A percentile compares a stretch with the other conserved stretches of the same genome.
phyloP scores from a whole-genome alignment of 2,113 vertebrate species.

The Rhinolophus ferrumequinum region DNA sequence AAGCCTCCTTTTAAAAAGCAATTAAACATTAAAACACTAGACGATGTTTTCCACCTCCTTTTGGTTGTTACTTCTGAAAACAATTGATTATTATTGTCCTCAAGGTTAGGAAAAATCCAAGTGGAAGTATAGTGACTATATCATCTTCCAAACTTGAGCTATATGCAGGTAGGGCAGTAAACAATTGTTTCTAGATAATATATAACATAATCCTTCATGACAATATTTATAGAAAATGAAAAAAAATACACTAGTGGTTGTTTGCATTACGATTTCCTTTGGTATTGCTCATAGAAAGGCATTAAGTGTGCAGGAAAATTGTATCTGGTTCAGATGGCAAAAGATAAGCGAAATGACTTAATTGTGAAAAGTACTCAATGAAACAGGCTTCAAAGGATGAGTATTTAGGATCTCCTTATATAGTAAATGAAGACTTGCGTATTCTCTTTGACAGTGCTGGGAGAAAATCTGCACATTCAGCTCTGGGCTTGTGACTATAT shows the following conservation, averaged over 20 bases:
- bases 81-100: background rate
- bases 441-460: background rate
- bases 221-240: background rate
- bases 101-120: background rate
- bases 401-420: background rate
- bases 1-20: constrained; percentile 57
- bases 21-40: constrained; percentile 49
- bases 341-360: background rate
- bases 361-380: background rate
- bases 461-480: background rate
- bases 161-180: background rate
- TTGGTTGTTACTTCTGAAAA: constrained; percentile 12
- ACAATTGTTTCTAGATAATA: background rate
- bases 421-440: background rate
- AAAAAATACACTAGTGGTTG: background rate
- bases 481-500: background rate
- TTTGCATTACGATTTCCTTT: background rate
- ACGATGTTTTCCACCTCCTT: background rate
- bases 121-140: background rate
- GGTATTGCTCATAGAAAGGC: background rate
- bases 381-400: background rate
- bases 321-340: background rate
- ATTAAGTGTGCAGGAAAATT: background rate
- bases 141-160: background rate
- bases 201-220: background rate